phyloP scores from a whole-genome alignment of 2,113 vertebrate species.

The Craseonycteris thonglongyai region DNA sequence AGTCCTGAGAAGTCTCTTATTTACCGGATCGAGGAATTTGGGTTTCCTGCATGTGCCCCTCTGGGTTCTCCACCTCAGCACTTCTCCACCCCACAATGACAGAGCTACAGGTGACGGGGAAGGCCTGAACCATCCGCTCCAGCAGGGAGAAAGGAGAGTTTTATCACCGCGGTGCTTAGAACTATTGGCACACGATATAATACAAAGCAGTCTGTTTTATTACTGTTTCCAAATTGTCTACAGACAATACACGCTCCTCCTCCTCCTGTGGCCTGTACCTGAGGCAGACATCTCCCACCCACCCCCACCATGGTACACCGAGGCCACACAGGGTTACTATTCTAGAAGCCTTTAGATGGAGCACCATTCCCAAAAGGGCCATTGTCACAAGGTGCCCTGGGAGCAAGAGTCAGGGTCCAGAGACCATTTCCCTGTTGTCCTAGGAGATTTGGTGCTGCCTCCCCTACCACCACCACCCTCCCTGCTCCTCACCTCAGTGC shows the following conservation, averaged over 20 bases:
- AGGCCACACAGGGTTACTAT: neutral
- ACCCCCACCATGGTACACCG: neutral
- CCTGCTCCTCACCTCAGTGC: rapidly evolving
- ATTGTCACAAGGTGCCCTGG: neutral
- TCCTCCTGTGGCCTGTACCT: neutral
- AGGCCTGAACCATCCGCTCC: rapidly evolving
- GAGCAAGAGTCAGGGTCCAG: neutral
- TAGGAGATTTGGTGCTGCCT: neutral
- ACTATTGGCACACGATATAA: neutral
- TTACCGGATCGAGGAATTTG: conserved; percentile 16
- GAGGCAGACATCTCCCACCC: neutral
- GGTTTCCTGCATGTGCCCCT: neutral
- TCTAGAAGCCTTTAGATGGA: neutral
- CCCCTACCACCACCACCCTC: neutral
- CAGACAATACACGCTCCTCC: neutral
- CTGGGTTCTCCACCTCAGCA: neutral
- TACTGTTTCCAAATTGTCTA: neutral
- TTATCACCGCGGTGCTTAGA: neutral
- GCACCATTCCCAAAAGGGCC: neutral
- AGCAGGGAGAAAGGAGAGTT: too few relatives aligned
- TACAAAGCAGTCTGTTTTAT: neutral
- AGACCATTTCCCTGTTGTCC: neutral
- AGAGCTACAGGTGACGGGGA: neutral
- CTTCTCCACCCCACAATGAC: rapidly evolving
- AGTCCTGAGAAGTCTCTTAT: conserved; percentile 48